These are phyloP conservation scores for Gonocerus acuteangulatus DNA, from an alignment of 2,888 invertebrate genomes.

Conservation along the genomic window DNA sequence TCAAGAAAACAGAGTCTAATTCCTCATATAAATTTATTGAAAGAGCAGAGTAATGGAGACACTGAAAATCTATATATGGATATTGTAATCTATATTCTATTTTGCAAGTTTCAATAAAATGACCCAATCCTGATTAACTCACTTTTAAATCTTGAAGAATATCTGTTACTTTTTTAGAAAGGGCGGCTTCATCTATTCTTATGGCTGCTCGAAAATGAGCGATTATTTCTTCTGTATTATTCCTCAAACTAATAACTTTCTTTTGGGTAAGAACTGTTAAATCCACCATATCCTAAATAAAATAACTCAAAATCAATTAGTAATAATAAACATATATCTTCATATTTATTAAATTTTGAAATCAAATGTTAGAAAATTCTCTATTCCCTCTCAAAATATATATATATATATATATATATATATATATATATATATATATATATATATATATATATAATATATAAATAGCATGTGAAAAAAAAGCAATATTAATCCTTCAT, in stretches of 20 bases:
- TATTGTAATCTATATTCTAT: too few relatives aligned
- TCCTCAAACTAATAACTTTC: slow-evolving; percentile 52
- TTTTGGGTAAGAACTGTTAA: background rate
- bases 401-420: background rate
- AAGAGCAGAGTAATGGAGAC: too few relatives aligned
- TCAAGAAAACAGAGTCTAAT: too few relatives aligned
- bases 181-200: background rate
- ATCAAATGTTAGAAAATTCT: slow-evolving; percentile 48
- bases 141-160: too few relatives aligned
- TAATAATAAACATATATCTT: slow-evolving; percentile 48
- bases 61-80: too few relatives aligned
- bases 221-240: slow-evolving; percentile 62
- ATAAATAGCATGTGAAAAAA: background rate
- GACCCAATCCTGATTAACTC: too few relatives aligned
- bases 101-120: too few relatives aligned
- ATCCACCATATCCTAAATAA: background rate
- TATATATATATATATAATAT: background rate
- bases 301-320: background rate
- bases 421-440: slow-evolving; percentile 1
- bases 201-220: slow-evolving; percentile 39
- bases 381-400: background rate
- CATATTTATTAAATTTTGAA: slow-evolving; percentile 54
- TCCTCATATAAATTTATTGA: too few relatives aligned
- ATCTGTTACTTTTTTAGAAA: background rate
- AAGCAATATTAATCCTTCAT: too few relatives aligned